Percentiles rank a stretch among this genome's conserved stretches.
Evolutionary conservation across 2,113 vertebrate species (phyloP).

Genomic region (Epinephelus lanceolatus): DNA sequence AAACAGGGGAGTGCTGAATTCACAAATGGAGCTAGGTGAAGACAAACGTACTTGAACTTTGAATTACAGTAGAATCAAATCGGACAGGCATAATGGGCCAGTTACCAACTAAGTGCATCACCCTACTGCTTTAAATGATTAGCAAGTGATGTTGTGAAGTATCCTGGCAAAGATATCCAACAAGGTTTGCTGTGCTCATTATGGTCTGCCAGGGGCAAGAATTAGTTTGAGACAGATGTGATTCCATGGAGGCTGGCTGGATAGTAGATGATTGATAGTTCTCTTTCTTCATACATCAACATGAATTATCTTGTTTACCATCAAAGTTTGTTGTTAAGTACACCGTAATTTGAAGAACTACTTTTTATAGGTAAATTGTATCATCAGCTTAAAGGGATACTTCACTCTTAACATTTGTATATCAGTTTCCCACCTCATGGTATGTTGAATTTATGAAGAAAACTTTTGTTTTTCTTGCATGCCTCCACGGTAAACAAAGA

Average conservation of each 20-base stretch:
- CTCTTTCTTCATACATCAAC: background rate
- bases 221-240: conserved; percentile 16
- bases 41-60: background rate
- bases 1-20: background rate
- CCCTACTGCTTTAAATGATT: background rate
- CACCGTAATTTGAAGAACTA: background rate
- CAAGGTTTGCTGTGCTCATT: background rate
- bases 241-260: background rate
- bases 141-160: conserved; percentile 1
- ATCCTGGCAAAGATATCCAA: background rate
- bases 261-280: background rate
- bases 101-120: background rate
- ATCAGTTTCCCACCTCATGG: too few relatives aligned
- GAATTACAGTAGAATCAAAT: conserved; percentile 3
- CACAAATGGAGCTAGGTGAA: background rate
- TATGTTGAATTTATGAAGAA: too few relatives aligned
- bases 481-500: too few relatives aligned
- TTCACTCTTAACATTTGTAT: too few relatives aligned
- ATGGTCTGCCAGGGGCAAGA: background rate
- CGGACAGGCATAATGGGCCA: background rate
- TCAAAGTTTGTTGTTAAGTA: background rate
- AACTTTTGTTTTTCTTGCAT: too few relatives aligned
- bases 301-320: background rate
- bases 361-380: background rate
- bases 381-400: background rate